Conservation (phyloP, 2,797 vertebrate genomes). For the Heliangelus exortis region DNA sequence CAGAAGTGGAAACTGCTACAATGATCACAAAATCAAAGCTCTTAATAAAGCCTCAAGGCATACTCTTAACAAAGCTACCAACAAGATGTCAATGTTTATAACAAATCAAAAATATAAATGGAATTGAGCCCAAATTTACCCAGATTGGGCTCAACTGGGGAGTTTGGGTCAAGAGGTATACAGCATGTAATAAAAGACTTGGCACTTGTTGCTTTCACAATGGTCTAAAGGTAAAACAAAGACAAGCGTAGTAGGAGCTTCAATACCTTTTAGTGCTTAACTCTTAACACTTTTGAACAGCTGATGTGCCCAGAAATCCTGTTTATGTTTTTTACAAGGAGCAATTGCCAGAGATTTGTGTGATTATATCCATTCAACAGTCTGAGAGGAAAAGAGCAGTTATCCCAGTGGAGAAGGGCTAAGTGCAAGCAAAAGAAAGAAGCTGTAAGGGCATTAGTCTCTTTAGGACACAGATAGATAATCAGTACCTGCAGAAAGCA, state of each 20-base stretch:
- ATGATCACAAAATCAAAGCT: not conserved
- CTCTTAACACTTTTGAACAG: not conserved
- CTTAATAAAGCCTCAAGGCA: not conserved
- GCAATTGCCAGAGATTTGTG: not conserved
- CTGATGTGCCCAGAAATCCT: not conserved
- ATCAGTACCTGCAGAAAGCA: not conserved
- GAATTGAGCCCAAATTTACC: not conserved
- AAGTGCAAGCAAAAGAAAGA: not conserved
- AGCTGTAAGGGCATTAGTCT: not conserved
- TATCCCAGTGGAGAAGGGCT: not conserved
- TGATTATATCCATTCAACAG: not conserved
- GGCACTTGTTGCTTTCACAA: not conserved
- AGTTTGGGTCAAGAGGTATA: not conserved
- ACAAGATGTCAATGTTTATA: not conserved
- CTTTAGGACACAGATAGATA: not conserved
- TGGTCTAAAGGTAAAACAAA: not conserved
- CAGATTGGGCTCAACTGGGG: not conserved
- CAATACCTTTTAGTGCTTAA: not conserved
- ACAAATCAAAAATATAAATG: not conserved
- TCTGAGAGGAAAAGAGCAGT: not conserved
- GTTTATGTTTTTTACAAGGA: not conserved
- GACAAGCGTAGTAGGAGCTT: not conserved
- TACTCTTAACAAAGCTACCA: not conserved
- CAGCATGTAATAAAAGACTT: not conserved
- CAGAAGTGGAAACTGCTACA: not conserved